Evolutionary conservation across 2,888 invertebrate species (phyloP), one percentile per base, ranked within the genome.

Genomic region (Camptogramma bilineatum): DNA sequence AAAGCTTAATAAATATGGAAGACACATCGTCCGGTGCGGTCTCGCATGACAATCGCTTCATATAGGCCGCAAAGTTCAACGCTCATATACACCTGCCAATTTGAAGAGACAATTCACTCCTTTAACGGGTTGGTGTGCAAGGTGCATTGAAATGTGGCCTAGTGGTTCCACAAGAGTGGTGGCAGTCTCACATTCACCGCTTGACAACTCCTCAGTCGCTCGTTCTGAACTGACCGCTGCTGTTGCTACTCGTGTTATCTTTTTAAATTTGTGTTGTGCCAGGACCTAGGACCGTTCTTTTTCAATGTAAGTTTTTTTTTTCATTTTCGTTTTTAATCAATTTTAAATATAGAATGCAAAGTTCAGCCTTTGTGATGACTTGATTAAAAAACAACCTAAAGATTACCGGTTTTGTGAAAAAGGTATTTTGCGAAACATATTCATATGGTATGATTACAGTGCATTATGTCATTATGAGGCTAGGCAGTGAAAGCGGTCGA

Each of bases 21-120:
- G 78, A 75, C 78, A 77, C 83, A 74, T 82, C 79, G 77, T 72
- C 78, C 73, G 71, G 81, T 53, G 64, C 70, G 61, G 34, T 70
- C 70, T 71, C 64, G 85, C 79, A 85, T 86, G 76, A 84, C 85
- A 88, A 87, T 84, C 67, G 76, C 75, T 84, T 86, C 81, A 88
- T 85, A 85, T 83, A 82, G 81, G 80, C 83, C 81, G 83, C 83
- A 87, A 91, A 90, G 92, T 92, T 92, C 92, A 92, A 86, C 80
- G 91, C 85, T 86, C 90, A 91, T 85, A 84, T 81, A 85, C 76
- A 74, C 83, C 88, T 81, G 82, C 81, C 73, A 77, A 85, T 79
- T 90, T 81, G 60, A 82, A 74, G 65, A 88, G 87, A 64, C 73
- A 73, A 68, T 70, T 80, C 76, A 70, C 74, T 74, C 74, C 72